A percentile compares a stretch with the other conserved stretches of the same genome.
Evolutionary conservation across 2,113 vertebrate species (phyloP).

Genomic region (Leucopsar rothschildi): DNA sequence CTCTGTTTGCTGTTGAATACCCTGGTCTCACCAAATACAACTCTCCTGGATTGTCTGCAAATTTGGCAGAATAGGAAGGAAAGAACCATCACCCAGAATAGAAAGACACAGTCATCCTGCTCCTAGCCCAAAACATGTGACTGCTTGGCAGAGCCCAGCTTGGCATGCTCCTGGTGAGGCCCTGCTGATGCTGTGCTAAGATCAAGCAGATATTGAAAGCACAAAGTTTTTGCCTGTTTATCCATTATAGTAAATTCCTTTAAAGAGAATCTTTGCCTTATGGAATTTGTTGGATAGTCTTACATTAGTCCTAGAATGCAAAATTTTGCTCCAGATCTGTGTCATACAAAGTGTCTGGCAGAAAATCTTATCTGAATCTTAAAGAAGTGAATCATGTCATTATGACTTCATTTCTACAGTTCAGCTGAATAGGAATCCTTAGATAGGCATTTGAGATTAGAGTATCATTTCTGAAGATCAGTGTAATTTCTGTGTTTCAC

Average conservation of each 20-base stretch:
- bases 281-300: neutral
- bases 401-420: neutral
- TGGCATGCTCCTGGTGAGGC: neutral
- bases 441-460: slow-evolving; percentile 28
- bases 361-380: neutral
- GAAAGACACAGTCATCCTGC: neutral
- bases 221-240: neutral
- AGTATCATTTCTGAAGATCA: neutral
- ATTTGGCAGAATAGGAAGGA: neutral
- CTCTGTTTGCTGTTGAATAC: neutral
- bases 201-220: too few species aligned
- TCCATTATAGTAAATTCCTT: neutral
- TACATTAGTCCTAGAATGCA: neutral
- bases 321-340: neutral
- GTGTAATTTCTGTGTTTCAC: neutral
- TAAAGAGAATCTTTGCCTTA: neutral
- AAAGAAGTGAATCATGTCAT: neutral
- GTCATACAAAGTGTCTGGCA: neutral
- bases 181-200: neutral
- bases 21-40: neutral
- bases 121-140: neutral
- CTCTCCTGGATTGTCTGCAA: neutral
- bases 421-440: slow-evolving; percentile 2
- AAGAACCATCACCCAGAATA: neutral
- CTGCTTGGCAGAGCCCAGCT: neutral